Evolutionary conservation across 1,140 invertebrate species (phyloP).

Genomic region (Proctacanthus coquilletti): DNA sequence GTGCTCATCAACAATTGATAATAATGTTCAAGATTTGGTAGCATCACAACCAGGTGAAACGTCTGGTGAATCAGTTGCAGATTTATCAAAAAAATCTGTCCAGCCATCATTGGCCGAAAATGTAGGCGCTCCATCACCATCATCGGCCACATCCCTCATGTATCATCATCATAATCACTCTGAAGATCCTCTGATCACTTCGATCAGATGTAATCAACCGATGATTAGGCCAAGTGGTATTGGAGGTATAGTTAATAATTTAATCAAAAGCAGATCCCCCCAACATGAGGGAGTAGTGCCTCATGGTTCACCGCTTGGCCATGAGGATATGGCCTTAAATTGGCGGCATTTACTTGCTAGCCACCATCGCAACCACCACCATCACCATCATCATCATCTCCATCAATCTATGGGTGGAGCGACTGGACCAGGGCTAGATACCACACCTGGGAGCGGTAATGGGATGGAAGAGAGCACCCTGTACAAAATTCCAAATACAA

Average conservation of each 20-base stretch:
- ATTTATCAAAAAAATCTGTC: neutral
- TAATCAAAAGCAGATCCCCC: too few relatives aligned
- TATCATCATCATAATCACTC: neutral
- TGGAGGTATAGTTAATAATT: too few relatives aligned
- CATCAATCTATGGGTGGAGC: too few relatives aligned
- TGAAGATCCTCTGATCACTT: neutral
- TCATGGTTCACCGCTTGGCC: neutral
- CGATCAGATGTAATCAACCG: too few relatives aligned
- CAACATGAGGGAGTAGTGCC: too few relatives aligned
- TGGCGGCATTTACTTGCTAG: neutral
- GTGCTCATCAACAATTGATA: slow-evolving; percentile 1
- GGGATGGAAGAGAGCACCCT: neutral
- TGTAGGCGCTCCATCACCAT: neutral
- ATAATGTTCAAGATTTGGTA: neutral
- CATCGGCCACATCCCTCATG: neutral
- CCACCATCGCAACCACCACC: neutral
- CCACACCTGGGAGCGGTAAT: too few relatives aligned
- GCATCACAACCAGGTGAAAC: neutral
- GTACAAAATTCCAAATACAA: neutral
- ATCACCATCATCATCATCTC: neutral
- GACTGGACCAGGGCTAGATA: too few relatives aligned
- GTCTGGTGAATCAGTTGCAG: too few relatives aligned
- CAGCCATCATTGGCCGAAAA: neutral
- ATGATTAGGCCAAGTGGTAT: too few relatives aligned
- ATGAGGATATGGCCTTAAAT: neutral